phyloP scores from a whole-genome alignment of 1,140 invertebrate species.

The Luehdorfia chinensis region DNA sequence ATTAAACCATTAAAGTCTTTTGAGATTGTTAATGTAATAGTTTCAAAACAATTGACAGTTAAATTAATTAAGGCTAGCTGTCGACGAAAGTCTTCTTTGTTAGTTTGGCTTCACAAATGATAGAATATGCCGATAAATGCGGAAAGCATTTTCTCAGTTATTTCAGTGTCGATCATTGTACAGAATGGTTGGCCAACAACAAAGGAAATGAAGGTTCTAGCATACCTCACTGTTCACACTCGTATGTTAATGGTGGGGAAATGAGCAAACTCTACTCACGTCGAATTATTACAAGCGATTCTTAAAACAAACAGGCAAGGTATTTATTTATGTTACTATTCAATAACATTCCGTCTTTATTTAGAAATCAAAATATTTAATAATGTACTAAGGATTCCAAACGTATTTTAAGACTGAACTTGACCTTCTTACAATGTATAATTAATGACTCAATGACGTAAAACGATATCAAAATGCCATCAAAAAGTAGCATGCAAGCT shows the following conservation, averaged over 20 bases:
- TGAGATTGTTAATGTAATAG: conserved; percentile 3
- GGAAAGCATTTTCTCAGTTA: not conserved
- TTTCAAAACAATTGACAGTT: not conserved
- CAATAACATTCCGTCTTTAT: too few relatives aligned
- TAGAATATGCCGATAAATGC: not conserved
- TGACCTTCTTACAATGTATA: too few relatives aligned
- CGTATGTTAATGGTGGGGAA: not conserved
- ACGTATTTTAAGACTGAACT: too few relatives aligned
- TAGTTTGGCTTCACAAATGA: not conserved
- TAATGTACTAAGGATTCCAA: too few relatives aligned
- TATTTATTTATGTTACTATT: too few relatives aligned
- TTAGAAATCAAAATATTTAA: too few relatives aligned
- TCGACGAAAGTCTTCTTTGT: not conserved
- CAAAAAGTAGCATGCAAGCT: too few relatives aligned
- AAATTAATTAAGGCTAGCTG: not conserved
- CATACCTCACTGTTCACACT: conserved; percentile 1
- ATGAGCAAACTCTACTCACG: too few relatives aligned
- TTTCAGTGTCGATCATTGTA: not conserved
- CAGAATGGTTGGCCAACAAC: not conserved
- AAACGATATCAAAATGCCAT: too few relatives aligned
- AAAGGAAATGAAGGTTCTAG: not conserved
- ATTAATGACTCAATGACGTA: too few relatives aligned
- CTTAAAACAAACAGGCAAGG: too few relatives aligned
- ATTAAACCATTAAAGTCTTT: not conserved
- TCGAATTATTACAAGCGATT: too few relatives aligned